These are phyloP conservation scores for Drosophila prosaltans DNA, from an alignment of 1,140 invertebrate species.

Conservation along the genomic window DNA sequence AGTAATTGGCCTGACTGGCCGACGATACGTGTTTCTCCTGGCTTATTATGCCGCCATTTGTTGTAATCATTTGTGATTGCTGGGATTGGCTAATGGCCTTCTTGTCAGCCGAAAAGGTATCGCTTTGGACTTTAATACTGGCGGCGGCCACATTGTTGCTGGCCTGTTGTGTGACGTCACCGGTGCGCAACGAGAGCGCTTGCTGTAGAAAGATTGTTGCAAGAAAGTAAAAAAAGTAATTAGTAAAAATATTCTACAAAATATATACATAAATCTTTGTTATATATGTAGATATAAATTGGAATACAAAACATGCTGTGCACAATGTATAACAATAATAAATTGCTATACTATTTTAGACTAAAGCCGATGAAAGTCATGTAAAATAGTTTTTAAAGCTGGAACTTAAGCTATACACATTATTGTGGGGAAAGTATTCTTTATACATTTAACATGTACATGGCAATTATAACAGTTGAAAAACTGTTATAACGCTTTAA, in stretches of 20 bases:
- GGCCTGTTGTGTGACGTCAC: constrained; percentile 92
- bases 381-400: no score
- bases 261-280: not conserved
- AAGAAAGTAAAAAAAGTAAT: not conserved
- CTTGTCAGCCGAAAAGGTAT: constrained; percentile 93
- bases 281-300: not conserved
- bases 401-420: no score
- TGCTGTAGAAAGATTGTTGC: constrained; percentile 84
- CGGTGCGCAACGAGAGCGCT: constrained; percentile 90
- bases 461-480: no score
- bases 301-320: constrained; percentile 31
- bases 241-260: not conserved
- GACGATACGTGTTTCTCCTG: constrained; percentile 86
- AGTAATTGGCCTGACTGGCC: constrained; percentile 89
- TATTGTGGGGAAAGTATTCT: no score
- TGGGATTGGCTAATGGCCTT: constrained; percentile 92
- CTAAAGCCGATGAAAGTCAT: no score
- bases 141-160: constrained; percentile 90
- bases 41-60: constrained; percentile 91
- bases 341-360: not conserved
- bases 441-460: no score
- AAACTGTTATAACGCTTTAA: no score
- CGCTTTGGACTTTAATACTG: constrained; percentile 92
- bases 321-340: constrained; percentile 18
- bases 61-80: constrained; percentile 91